Evolutionary conservation across 2,113 vertebrate species (phyloP).

Genomic region (Elephas maximus): DNA sequence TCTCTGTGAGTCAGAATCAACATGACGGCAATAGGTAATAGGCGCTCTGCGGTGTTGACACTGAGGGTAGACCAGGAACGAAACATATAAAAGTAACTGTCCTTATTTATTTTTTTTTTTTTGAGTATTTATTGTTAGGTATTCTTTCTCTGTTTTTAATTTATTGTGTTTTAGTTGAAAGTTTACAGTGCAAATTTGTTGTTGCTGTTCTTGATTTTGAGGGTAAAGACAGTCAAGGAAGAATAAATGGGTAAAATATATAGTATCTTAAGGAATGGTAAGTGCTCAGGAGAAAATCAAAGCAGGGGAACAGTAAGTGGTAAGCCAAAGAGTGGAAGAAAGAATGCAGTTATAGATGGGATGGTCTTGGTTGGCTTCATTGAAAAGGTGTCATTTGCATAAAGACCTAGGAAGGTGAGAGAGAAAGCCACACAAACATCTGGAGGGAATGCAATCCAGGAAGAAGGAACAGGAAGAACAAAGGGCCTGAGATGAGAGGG

Average conservation of each 20-base stretch:
- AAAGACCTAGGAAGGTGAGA: background rate
- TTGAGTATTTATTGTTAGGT: too few relatives aligned
- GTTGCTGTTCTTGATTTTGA: background rate
- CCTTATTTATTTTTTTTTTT: too few relatives aligned
- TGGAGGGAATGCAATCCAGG: background rate
- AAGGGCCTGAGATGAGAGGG: background rate
- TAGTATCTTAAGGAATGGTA: too few relatives aligned
- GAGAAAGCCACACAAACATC: background rate
- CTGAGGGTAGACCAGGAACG: background rate
- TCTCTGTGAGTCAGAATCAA: too few relatives aligned
- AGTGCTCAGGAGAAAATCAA: background rate
- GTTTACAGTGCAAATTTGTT: too few relatives aligned
- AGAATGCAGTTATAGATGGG: background rate
- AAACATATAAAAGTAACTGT: background rate
- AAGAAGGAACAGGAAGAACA: background rate
- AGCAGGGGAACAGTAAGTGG: too few relatives aligned
- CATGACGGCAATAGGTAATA: background rate
- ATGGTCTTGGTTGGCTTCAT: background rate
- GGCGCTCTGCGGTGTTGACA: background rate
- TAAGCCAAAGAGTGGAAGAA: background rate
- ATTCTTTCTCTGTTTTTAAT: too few relatives aligned
- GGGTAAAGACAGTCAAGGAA: background rate
- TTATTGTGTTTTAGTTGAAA: too few relatives aligned
- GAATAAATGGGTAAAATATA: background rate
- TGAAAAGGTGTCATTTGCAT: background rate